Evolutionary conservation across 2,888 invertebrate species (phyloP).

Genomic region (Harmothoe impar): DNA sequence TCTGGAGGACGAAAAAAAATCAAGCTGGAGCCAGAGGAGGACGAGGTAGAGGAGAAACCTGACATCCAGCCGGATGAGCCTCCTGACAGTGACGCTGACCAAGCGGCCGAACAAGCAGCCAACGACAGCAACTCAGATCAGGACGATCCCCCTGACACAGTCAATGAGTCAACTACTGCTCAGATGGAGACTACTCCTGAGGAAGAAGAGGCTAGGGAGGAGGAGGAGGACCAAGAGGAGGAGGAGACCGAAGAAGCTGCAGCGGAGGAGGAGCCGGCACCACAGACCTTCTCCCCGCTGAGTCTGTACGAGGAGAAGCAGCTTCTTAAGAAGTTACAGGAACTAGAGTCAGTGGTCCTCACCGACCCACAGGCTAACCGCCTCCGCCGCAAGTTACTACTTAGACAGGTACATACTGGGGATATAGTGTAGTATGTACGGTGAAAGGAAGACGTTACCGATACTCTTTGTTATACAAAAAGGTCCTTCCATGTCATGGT

Average conservation of each 20-base stretch:
- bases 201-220: background rate
- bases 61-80: background rate
- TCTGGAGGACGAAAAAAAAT: background rate
- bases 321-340: constrained; percentile 80
- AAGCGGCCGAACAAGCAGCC: background rate
- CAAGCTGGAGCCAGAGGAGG: background rate
- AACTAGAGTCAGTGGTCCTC: constrained; percentile 74
- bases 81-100: background rate
- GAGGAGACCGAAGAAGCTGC: background rate
- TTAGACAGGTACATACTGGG: constrained; percentile 84
- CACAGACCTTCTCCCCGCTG: constrained; percentile 79
- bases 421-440: too few relatives aligned
- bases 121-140: background rate
- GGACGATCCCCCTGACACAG: background rate
- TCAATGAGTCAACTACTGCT: background rate
- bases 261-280: background rate
- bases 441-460: too few relatives aligned
- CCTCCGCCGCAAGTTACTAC: constrained; percentile 86
- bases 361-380: constrained; percentile 82
- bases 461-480: too few relatives aligned
- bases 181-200: background rate
- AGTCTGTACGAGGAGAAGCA: constrained; percentile 85
- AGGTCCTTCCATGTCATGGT: background rate
- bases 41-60: background rate
- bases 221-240: background rate